phyloP scores from a whole-genome alignment of 2,797 vertebrate genomes.

The Gila robusta region DNA sequence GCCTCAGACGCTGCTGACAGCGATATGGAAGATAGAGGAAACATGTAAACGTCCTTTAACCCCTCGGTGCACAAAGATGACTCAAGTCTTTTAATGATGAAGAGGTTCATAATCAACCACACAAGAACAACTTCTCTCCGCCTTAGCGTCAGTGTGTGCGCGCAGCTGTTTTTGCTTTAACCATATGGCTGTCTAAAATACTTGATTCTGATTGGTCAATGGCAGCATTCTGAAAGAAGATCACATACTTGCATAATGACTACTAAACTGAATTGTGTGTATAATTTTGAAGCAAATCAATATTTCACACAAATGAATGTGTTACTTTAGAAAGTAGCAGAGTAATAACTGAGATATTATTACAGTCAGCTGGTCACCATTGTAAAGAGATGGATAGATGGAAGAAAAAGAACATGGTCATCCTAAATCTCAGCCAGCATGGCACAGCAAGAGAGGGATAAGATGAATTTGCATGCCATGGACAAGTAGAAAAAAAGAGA shows the following conservation, averaged over 20 bases:
- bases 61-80: slow-evolving; percentile 7
- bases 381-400: slow-evolving; percentile 20
- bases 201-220: slow-evolving; percentile 2
- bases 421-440: slow-evolving; percentile 39
- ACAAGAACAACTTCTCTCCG: neutral
- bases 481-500: slow-evolving; percentile 44
- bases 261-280: neutral
- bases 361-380: neutral
- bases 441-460: slow-evolving; percentile 47
- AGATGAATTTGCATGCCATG: slow-evolving; percentile 62
- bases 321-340: neutral
- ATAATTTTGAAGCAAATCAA: neutral
- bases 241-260: neutral
- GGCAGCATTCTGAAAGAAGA: neutral
- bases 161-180: neutral
- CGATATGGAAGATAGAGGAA: slow-evolving; percentile 19
- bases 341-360: slow-evolving; percentile 5
- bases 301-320: neutral
- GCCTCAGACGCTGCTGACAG: slow-evolving; percentile 29
- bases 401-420: slow-evolving; percentile 24
- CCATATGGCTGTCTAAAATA: neutral
- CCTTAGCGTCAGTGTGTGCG: neutral
- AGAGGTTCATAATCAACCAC: slow-evolving; percentile 3
- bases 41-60: slow-evolving; percentile 29
- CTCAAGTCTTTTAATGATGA: slow-evolving; percentile 26